Conservation (phyloP, 2,113 vertebrate genomes). For the Corvus hawaiiensis region DNA sequence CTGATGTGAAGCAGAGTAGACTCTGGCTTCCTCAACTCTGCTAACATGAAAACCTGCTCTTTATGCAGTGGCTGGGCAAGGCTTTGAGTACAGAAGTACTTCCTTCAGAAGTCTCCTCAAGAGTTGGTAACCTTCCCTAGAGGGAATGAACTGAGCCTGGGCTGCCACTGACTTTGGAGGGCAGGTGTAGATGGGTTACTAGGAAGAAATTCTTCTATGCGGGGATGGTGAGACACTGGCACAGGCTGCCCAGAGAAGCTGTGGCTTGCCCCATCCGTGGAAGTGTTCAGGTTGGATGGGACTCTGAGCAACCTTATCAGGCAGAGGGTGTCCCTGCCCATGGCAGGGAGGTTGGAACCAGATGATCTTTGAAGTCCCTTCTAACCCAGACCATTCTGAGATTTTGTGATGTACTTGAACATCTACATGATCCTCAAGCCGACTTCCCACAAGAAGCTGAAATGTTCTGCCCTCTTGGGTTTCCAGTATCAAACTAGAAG, state of each 20-base stretch:
- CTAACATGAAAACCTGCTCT: not conserved
- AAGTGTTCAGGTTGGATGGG: not conserved
- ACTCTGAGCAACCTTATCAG: not conserved
- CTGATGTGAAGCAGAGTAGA: not conserved
- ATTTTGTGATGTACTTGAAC: not conserved
- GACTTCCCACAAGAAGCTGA: not conserved
- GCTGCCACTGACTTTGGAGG: not conserved
- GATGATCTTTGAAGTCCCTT: not conserved
- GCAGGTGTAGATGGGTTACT: not conserved
- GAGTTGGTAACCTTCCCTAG: not conserved
- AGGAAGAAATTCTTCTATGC: not conserved
- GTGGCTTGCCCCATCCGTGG: not conserved
- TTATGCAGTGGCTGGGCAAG: not conserved
- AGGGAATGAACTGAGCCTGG: not conserved
- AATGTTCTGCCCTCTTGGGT: not conserved
- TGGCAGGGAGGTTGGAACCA: not conserved
- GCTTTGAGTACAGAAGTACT: not conserved
- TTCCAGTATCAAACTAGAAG: not conserved
- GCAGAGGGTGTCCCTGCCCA: not conserved
- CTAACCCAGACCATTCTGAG: not conserved
- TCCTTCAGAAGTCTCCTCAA: not conserved
- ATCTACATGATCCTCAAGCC: not conserved
- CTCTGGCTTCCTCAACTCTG: not conserved
- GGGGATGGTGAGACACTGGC: not conserved
- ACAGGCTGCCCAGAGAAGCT: not conserved